Base-by-base conservation (phyloP, 2,888 invertebrate genomes). In the Agonum fuliginosum region DNA sequence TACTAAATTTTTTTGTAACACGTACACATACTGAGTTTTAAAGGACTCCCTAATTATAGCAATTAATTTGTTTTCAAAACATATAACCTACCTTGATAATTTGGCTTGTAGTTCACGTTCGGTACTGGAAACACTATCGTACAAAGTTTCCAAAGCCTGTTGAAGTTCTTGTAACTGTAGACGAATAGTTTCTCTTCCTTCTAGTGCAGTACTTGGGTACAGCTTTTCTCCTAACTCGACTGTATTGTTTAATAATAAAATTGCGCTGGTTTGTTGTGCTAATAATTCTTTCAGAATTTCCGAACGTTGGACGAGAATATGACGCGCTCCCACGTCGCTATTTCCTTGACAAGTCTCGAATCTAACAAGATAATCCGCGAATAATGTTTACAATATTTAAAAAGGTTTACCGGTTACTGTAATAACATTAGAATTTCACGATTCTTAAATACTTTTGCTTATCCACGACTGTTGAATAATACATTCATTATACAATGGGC, bases 141-240 rank as follows among this genome's bases (percentile, higher is more conserved):
- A 96, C 0, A 97, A 86, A 54, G 91, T 89, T 81, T 97, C 97
- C 79, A 97, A 90, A 0, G 94, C 92, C 84, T 94, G 92, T 83
- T 96, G 95, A 27, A 97, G 89, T 82, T 96, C 95, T 83, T 95
- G 92, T 17, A 97, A 85, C 84, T 97, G 96, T 79, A 91, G 91
- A 79, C 95, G 92, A 78, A 97, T 93, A 0, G 93, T 90, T 84
- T 97, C 97, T 82, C 95, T 91, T 0, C 97, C 97, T 82, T 97
- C 96, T 0, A 92, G 89, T 1, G 96, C 94, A 0, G 97, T 97
- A 0, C 93, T 94, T 0, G 95, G 90, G 84, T 95, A 97, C 34
- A 96, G 88, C 84, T 95, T 95, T 84, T 97, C 97, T 19, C 97
- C 97, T 72, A 93, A 87, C 85, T 98, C 97, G 27, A 95, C 92